A percentile compares a stretch with the other conserved stretches of the same genome.
These are phyloP conservation scores for Eutolmus rufibarbis DNA, from an alignment of 2,888 invertebrate species.

Conservation along the genomic window DNA sequence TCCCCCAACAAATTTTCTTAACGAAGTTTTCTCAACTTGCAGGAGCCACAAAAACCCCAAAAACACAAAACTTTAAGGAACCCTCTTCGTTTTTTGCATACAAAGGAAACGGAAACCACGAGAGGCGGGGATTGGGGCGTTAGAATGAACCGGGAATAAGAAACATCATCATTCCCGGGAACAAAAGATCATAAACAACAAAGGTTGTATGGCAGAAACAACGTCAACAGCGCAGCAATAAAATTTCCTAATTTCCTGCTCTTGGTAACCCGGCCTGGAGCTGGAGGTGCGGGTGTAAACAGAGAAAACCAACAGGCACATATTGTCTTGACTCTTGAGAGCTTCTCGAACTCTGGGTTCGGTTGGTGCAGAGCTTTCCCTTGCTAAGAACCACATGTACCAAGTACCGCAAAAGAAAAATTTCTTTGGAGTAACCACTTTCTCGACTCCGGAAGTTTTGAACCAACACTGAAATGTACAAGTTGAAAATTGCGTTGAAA, in stretches of 20 bases:
- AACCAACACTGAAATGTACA: background rate
- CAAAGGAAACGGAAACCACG: slow-evolving; percentile 19
- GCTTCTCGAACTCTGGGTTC: background rate
- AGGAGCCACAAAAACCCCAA: slow-evolving; percentile 17
- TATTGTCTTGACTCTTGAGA: slow-evolving; percentile 6
- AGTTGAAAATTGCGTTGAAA: background rate
- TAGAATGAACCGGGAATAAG: slow-evolving; percentile 10
- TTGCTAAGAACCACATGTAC: background rate
- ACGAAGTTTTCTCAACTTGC: slow-evolving; percentile 24
- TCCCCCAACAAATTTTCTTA: slow-evolving; percentile 35
- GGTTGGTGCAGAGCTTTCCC: background rate
- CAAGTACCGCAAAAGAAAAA: slow-evolving; percentile 19
- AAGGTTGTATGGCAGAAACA: slow-evolving; percentile 20
- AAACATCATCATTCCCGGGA: slow-evolving; percentile 33
- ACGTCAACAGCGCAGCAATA: slow-evolving; percentile 34
- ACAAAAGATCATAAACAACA: slow-evolving; percentile 38
- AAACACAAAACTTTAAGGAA: slow-evolving; percentile 34
- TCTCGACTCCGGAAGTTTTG: background rate
- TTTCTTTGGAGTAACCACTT: background rate
- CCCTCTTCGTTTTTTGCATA: slow-evolving; percentile 20
- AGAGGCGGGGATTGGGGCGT: background rate
- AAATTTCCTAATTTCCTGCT: slow-evolving; percentile 41
- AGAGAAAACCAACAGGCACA: slow-evolving; percentile 15
- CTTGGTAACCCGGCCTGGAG: background rate
- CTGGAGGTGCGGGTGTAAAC: background rate